These are phyloP conservation scores for Monochamus saltuarius DNA, from an alignment of 1,140 invertebrate genomes.

Conservation along the genomic window DNA sequence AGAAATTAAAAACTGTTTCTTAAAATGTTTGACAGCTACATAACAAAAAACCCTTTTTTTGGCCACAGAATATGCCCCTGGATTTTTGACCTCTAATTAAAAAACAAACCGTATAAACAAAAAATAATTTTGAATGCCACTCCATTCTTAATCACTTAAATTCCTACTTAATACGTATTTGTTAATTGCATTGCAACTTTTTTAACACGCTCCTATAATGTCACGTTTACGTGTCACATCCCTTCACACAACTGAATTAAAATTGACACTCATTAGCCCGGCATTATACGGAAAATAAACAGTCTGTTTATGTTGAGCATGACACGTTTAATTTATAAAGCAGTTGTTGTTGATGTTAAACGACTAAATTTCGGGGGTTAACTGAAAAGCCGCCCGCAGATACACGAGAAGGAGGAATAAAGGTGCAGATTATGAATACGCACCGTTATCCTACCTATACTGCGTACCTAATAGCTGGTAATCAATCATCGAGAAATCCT, in stretches of 20 bases:
- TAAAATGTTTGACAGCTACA: too few relatives aligned
- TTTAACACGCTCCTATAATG: too few relatives aligned
- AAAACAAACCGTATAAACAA: too few relatives aligned
- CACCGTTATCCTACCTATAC: slow-evolving; percentile 26
- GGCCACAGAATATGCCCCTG: too few relatives aligned
- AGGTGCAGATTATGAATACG: slow-evolving; percentile 36
- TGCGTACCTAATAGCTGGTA: slow-evolving; percentile 28
- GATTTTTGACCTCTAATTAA: too few relatives aligned
- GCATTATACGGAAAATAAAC: background rate
- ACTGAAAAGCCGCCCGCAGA: slow-evolving; percentile 28
- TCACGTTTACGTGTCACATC: slow-evolving; percentile 1
- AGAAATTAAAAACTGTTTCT: too few relatives aligned
- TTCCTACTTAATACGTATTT: too few relatives aligned
- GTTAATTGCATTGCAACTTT: too few relatives aligned
- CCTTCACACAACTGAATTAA: slow-evolving; percentile 11
- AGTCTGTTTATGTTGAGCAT: background rate
- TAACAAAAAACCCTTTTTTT: too few relatives aligned
- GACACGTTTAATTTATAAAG: slow-evolving; percentile 27
- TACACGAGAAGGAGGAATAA: slow-evolving; percentile 28
- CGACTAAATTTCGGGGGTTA: slow-evolving; percentile 28
- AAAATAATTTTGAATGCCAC: too few relatives aligned
- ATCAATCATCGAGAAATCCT: slow-evolving; percentile 33
- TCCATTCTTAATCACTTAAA: too few relatives aligned
- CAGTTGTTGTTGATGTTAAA: slow-evolving; percentile 30
- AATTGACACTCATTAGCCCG: slow-evolving; percentile 6